Evolutionary conservation across 2,113 vertebrate genomes (phyloP), one percentile per base, ranked within the genome.

Genomic region (Eubucco bourcierii): DNA sequence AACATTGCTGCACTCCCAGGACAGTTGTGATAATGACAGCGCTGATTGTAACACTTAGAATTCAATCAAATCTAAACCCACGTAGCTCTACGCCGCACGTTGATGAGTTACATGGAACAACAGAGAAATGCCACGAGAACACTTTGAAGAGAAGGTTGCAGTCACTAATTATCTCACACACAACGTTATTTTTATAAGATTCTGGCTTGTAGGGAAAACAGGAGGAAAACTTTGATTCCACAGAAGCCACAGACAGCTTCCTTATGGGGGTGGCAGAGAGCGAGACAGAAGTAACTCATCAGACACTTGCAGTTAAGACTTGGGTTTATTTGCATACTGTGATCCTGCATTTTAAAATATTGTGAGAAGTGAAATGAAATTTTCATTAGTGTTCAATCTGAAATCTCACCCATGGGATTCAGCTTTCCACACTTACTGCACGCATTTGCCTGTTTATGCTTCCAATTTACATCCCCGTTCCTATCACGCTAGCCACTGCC

Each of bases 281-380:
- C 29, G 80, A 88, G 93, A 84, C 78, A 96, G 76, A 80, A 90
- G 67, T 31, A 95, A 93, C 90, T 94, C 94, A 81, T 90, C 89
- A 89, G 81, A 87, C 87, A 77, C 89, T 95, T 72, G 61, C 88
- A 85, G 83, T 88, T 50, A 95, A 95, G 89, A 85, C 73, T 87
- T 66, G 37, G 11, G 50, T 93, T 83, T 90, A 96, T 96, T 95
- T 97, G 92, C 97, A 95, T 95, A 63, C 65, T 89, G 87, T 87
- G 84, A 93, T 88, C 80, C 89, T 64, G 72, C 87, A 92, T 86
- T 91, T 95, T 95, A 89, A 96, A 96, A 96, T 76, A 95, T 68
- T 94, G 95, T 89, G 85, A 94, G 95, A 94, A 93, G 65, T 25
- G 78, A 86, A 96, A 90, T 92, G 90, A 94, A 93, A 96, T 90